Evolutionary conservation across 1,140 invertebrate genomes (phyloP), one percentile per base, ranked within the genome.

Genomic region (Papilio machaon): DNA sequence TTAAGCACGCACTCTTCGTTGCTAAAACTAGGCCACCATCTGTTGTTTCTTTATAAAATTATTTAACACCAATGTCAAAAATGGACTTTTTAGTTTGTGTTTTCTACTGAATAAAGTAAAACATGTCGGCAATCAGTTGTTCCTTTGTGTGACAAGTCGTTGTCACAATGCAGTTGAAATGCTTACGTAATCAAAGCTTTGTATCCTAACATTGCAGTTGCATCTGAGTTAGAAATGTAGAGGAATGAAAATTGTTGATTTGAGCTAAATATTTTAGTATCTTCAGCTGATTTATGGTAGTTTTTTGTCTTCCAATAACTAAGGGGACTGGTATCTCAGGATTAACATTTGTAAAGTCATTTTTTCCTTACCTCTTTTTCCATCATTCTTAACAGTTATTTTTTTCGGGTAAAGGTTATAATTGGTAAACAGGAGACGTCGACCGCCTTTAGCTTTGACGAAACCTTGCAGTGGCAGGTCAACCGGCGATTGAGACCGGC

Each of bases 401-500:
- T 30, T 77, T 19, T 81, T 19, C 0, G 91, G 89, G 0, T 75
- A 10, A 8, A 81, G 49, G n/a, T 91, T 81, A 49, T 90, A 90
- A 78, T 93, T 91, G 54, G 73, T 82, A 73, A 91, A 92, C 5
- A 86, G 17, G 4, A 92, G 76, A 9, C 78, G 73, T 8, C 89
- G 82, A 11, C 82, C 82, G 5, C 82, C 85, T 49, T 79, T 86
- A 2, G 85, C 77, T 17, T 83, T 85, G 1, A 90, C 49, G 1
- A 92, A 47, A 0, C 87, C 87, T 10, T 70, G 47, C 0, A 80
- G 64, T 5, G 91, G 91, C 2, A 93, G 52, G 38, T 93, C 82
- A 0, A 93, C 84, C 10, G 91, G 91, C 5, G 91, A 92, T 52
- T 93, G 91, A 0, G 85, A 87, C 0, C 77, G 74, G 0, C 89